Conservation (phyloP, 2,113 vertebrate genomes). For the Lagenorhynchus albirostris region DNA sequence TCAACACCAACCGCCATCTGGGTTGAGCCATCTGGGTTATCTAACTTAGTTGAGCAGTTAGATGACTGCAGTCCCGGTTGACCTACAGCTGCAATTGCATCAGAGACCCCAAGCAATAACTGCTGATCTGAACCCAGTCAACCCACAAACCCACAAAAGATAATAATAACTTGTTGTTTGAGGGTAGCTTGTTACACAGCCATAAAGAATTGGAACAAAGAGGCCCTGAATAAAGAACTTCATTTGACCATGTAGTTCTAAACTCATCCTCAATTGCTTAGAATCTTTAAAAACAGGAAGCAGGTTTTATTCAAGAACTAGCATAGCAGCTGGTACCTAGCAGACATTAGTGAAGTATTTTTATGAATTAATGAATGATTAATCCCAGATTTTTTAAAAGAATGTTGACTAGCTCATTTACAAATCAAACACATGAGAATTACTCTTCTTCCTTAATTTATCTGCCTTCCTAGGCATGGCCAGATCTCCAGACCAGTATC, state of each 20-base stretch:
- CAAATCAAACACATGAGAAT: background rate
- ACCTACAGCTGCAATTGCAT: background rate
- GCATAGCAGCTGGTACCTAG: background rate
- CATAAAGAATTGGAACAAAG: background rate
- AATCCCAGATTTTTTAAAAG: background rate
- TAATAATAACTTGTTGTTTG: background rate
- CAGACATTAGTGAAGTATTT: background rate
- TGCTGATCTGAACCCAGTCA: background rate
- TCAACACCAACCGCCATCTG: background rate
- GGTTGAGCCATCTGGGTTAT: background rate
- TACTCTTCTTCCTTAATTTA: conserved; percentile 7
- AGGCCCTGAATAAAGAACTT: background rate
- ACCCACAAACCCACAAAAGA: background rate
- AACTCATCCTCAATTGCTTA: background rate
- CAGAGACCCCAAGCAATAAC: background rate
- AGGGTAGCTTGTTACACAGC: background rate
- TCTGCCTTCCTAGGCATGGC: background rate
- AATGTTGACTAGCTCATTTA: background rate
- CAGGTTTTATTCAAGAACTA: background rate
- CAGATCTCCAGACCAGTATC: background rate
- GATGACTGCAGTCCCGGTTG: background rate
- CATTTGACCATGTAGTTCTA: background rate
- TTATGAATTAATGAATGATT: background rate
- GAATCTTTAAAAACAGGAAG: background rate
- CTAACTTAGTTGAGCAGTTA: background rate